These are phyloP conservation scores for Steromphala cineraria DNA, from an alignment of 2,888 invertebrate genomes.

Conservation along the genomic window DNA sequence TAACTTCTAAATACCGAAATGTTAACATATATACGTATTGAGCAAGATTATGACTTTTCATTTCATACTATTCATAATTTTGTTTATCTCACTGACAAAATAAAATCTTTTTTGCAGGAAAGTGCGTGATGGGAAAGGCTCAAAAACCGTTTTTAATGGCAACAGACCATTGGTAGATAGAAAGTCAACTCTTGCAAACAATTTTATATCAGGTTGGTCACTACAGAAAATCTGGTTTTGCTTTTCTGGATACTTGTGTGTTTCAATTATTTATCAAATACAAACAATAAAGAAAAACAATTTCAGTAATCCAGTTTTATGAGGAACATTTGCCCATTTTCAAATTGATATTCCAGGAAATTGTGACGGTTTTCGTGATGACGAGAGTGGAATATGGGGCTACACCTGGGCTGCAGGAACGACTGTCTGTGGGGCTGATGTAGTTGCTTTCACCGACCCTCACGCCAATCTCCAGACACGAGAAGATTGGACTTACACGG, in stretches of 20 bases:
- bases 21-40: not conserved
- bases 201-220: slow-evolving; percentile 37
- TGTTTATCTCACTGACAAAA: not conserved
- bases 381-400: slow-evolving; percentile 59
- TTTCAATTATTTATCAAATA: too few species aligned
- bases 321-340: too few species aligned
- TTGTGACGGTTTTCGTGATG: slow-evolving; percentile 63
- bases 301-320: too few species aligned
- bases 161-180: slow-evolving; percentile 48
- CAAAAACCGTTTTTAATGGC: slow-evolving; percentile 61
- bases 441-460: slow-evolving; percentile 50
- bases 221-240: too few species aligned
- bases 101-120: slow-evolving; percentile 36
- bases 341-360: slow-evolving; percentile 42
- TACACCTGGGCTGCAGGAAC: slow-evolving; percentile 61
- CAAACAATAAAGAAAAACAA: too few species aligned
- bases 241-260: too few species aligned
- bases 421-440: slow-evolving; percentile 47
- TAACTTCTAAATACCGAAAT: not conserved
- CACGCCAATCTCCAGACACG: slow-evolving; percentile 48
- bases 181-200: slow-evolving; percentile 55
- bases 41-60: not conserved
- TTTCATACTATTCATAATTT: too few species aligned
- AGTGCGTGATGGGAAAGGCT: slow-evolving; percentile 54
- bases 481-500: slow-evolving; percentile 60